These are phyloP conservation scores for Zapornia atra DNA, from an alignment of 2,113 vertebrate genomes.

Conservation along the genomic window DNA sequence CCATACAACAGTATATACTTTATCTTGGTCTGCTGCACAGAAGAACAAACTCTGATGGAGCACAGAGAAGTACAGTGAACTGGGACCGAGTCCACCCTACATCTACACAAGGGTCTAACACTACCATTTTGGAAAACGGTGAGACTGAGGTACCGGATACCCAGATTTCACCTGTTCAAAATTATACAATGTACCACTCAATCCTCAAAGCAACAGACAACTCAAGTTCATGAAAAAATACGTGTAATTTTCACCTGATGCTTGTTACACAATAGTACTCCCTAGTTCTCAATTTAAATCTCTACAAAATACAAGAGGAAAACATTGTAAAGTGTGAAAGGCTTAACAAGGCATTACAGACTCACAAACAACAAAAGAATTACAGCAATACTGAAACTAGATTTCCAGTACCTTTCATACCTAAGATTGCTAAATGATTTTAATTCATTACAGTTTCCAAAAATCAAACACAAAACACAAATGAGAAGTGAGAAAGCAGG, in stretches of 20 bases:
- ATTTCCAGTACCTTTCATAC: background rate
- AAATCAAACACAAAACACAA: background rate
- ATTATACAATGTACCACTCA: background rate
- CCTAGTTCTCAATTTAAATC: background rate
- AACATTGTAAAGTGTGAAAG: background rate
- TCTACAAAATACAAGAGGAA: background rate
- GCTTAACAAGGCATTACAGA: background rate
- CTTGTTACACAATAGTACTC: background rate
- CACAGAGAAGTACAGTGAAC: background rate
- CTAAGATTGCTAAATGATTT: background rate
- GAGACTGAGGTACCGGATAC: background rate
- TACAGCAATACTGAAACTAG: background rate
- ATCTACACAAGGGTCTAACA: background rate
- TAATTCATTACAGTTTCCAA: background rate
- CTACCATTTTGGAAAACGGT: background rate
- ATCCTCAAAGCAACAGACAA: background rate
- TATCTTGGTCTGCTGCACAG: background rate
- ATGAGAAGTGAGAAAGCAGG: background rate
- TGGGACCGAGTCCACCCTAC: background rate
- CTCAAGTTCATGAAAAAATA: background rate
- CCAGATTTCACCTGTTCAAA: background rate
- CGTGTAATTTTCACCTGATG: background rate
- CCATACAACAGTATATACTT: background rate
- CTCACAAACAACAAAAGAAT: background rate
- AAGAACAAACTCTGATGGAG: background rate